Percentiles rank a stretch among this genome's conserved stretches.
Conservation (phyloP, 2,797 vertebrate genomes). For the Gila robusta region DNA sequence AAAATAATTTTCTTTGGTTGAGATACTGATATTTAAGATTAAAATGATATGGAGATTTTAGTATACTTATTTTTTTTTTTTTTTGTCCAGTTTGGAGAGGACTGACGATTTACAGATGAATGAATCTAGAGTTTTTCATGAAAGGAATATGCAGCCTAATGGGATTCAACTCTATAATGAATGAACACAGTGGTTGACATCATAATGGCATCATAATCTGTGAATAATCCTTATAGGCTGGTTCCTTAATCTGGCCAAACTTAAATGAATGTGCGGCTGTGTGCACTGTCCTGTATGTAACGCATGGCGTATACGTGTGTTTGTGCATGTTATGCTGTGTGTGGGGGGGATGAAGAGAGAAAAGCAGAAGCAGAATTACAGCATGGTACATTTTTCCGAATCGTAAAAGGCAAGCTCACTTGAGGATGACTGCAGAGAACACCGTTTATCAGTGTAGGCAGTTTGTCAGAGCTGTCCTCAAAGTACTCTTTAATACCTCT, state of each 20-base stretch:
- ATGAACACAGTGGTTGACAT: constrained; percentile 4
- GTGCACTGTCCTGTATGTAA: not conserved
- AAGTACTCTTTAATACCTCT: constrained; percentile 41
- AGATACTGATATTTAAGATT: not conserved
- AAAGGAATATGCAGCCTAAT: not conserved
- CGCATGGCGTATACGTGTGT: not conserved
- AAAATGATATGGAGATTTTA: constrained; percentile 15
- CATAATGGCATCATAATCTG: constrained; percentile 35
- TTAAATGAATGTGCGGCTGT: not conserved
- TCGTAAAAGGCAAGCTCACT: constrained; percentile 36
- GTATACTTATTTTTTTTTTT: not conserved
- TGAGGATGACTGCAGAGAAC: constrained; percentile 44
- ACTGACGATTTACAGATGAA: not conserved
- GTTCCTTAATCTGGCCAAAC: not conserved
- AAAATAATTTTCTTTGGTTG: not conserved
- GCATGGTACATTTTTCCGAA: constrained; percentile 6
- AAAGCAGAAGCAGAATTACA: constrained; percentile 6
- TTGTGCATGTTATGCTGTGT: not conserved
- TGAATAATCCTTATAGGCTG: constrained; percentile 3
- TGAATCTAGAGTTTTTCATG: not conserved
- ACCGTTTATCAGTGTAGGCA: constrained; percentile 24
- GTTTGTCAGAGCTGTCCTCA: constrained; percentile 30
- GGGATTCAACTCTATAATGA: not conserved
- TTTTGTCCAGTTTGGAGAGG: too few relatives aligned
- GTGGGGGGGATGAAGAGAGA: not conserved